These are phyloP conservation scores for Hycleus phaleratus DNA, from an alignment of 1,140 invertebrate species.

Conservation along the genomic window DNA sequence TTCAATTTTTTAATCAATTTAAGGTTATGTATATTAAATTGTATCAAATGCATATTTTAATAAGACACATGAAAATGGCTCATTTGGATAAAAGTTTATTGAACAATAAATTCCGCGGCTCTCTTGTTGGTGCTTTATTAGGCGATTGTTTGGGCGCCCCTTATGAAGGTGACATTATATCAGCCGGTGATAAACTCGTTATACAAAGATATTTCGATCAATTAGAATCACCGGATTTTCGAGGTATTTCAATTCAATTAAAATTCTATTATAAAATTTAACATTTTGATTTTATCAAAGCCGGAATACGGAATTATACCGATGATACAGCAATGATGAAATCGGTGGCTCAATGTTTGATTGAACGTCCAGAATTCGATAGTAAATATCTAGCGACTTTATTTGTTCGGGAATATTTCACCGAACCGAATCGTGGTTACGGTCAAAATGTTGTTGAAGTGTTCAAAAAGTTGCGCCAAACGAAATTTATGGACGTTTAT, in stretches of 20 bases:
- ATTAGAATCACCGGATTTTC: constrained; percentile 48
- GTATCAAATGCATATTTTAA: background rate
- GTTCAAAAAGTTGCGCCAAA: constrained; percentile 53
- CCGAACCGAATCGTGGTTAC: constrained; percentile 59
- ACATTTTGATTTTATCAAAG: constrained; percentile 34
- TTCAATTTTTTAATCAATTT: too few relatives aligned
- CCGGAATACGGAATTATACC: constrained; percentile 56
- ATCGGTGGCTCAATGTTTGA: constrained; percentile 55
- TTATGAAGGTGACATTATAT: constrained; percentile 55
- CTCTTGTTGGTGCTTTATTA: constrained; percentile 57
- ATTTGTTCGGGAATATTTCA: constrained; percentile 60
- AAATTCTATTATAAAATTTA: background rate
- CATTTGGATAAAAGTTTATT: constrained; percentile 25
- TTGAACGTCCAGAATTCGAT: constrained; percentile 52
- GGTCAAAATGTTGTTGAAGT: constrained; percentile 55
- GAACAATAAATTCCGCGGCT: constrained; percentile 58
- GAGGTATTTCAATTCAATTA: constrained; percentile 41
- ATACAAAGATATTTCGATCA: constrained; percentile 55
- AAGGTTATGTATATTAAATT: background rate
- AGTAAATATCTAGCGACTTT: constrained; percentile 52
- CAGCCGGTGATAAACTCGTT: constrained; percentile 44
- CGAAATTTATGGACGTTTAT: constrained; percentile 54
- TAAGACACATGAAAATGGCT: too few relatives aligned
- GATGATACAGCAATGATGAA: constrained; percentile 75
- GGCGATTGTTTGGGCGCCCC: constrained; percentile 68